Percentiles rank a stretch among this genome's conserved stretches.
Evolutionary conservation across 2,888 invertebrate species (phyloP).

Genomic region (Amblyjoppa fuscipennis): DNA sequence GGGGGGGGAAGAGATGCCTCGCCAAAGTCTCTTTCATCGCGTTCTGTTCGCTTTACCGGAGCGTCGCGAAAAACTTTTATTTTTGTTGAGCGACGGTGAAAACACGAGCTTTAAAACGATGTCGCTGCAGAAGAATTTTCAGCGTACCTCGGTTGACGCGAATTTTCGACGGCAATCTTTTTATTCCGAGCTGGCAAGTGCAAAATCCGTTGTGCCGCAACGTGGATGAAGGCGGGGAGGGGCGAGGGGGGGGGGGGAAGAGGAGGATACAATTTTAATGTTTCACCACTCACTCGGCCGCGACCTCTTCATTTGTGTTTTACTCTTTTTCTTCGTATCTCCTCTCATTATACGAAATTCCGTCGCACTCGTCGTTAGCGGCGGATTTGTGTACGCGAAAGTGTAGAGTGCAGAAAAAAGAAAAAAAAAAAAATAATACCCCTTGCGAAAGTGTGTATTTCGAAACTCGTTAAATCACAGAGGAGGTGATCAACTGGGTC

Average conservation of each 20-base stretch:
- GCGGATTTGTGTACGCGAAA: constrained; percentile 47
- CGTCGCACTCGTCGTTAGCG: constrained; percentile 47
- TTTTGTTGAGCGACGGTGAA: constrained; percentile 37
- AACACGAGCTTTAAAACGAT: constrained; percentile 30
- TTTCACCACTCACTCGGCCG: constrained; percentile 19
- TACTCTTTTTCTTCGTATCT: constrained; percentile 13
- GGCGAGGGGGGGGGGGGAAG: too few relatives aligned
- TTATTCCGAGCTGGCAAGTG: constrained; percentile 15
- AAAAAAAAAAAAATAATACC: constrained; percentile 7
- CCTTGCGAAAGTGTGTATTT: constrained; percentile 38
- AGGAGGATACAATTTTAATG: constrained; percentile 30
- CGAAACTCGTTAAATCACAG: constrained; percentile 51
- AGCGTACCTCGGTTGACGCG: constrained; percentile 38
- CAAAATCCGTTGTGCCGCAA: constrained; percentile 10
- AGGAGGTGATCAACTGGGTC: constrained; percentile 3
- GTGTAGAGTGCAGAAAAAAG: constrained; percentile 10
- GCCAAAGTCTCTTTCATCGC: constrained; percentile 66
- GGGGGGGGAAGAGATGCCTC: constrained; percentile 44
- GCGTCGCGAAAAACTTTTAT: constrained; percentile 38
- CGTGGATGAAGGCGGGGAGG: not conserved
- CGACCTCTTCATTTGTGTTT: constrained; percentile 33
- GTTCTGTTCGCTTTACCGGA: constrained; percentile 49
- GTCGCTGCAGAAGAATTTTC: constrained; percentile 47
- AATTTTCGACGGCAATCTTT: constrained; percentile 49
- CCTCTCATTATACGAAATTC: constrained; percentile 17